Evolutionary conservation across 2,888 invertebrate genomes (phyloP).

Genomic region (Cheilosia impressa): DNA sequence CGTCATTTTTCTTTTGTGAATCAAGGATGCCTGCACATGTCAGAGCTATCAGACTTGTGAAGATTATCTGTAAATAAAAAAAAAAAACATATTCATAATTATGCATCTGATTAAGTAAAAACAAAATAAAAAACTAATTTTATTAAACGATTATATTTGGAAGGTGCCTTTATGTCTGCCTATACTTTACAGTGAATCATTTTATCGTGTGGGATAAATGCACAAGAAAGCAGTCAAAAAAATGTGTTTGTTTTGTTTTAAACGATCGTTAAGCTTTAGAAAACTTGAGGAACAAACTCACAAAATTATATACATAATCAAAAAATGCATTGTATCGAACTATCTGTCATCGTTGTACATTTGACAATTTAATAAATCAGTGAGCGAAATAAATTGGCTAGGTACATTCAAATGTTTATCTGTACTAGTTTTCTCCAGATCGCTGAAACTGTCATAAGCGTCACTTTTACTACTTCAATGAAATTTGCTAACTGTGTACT

Average conservation of each 20-base stretch:
- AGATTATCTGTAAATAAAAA: slow-evolving; percentile 79
- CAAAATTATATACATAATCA: too few relatives aligned
- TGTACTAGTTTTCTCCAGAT: too few relatives aligned
- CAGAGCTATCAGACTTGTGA: slow-evolving; percentile 76
- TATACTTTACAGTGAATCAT: neutral
- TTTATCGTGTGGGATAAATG: neutral
- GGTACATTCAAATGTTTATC: too few relatives aligned
- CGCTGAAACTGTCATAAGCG: too few relatives aligned
- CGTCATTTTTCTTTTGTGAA: slow-evolving; percentile 80
- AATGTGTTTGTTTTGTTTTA: too few relatives aligned
- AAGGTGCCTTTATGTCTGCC: slow-evolving; percentile 14
- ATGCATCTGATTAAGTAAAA: neutral
- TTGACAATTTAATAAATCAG: neutral
- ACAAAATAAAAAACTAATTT: neutral
- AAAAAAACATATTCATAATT: slow-evolving; percentile 1
- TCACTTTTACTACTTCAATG: too few relatives aligned
- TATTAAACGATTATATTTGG: neutral
- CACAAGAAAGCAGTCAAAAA: too few relatives aligned
- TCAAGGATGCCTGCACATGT: slow-evolving; percentile 80
- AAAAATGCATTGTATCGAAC: neutral
- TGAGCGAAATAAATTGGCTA: too few relatives aligned
- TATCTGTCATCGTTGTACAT: neutral
- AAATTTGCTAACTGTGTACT: too few relatives aligned
- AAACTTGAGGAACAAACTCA: too few relatives aligned
- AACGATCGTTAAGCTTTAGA: too few relatives aligned